Percentiles rank a stretch among this genome's conserved stretches.
Conservation (phyloP, 2,113 vertebrate genomes). For the Elanus axillaris region DNA sequence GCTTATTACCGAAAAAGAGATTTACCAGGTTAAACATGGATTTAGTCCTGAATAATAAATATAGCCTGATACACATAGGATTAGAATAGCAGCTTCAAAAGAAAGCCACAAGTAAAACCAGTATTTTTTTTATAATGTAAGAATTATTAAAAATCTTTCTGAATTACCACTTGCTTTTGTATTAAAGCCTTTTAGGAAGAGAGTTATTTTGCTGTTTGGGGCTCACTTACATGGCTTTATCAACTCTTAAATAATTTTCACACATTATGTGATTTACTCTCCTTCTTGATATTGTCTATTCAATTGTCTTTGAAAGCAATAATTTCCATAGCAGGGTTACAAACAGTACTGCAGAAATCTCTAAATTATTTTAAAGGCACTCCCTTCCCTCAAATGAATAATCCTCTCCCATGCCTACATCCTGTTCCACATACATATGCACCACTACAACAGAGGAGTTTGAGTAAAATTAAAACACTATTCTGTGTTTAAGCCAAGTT, state of each 20-base stretch:
- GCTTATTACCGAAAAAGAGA: not conserved
- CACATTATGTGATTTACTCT: no score
- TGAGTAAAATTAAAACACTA: not conserved
- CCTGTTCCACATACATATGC: not conserved
- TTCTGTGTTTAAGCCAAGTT: not conserved
- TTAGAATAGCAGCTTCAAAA: not conserved
- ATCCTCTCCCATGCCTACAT: not conserved
- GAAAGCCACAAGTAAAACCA: not conserved
- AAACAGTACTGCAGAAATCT: not conserved
- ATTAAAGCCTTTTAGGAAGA: not conserved
- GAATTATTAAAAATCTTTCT: not conserved
- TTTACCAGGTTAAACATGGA: not conserved
- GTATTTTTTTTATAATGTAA: not conserved
- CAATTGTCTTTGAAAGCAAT: not conserved
- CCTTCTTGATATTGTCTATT: not conserved
- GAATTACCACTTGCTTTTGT: not conserved
- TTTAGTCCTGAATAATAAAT: not conserved
- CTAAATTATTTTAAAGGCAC: not conserved
- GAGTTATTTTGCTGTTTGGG: not conserved
- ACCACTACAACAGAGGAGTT: not conserved
- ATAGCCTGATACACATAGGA: not conserved
- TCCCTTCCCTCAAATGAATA: not conserved
- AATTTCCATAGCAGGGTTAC: not conserved
- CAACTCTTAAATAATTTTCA: no score
- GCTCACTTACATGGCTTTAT: not conserved